These are phyloP conservation scores for Beris chalybata DNA, from an alignment of 2,888 invertebrate genomes.

Conservation along the genomic window DNA sequence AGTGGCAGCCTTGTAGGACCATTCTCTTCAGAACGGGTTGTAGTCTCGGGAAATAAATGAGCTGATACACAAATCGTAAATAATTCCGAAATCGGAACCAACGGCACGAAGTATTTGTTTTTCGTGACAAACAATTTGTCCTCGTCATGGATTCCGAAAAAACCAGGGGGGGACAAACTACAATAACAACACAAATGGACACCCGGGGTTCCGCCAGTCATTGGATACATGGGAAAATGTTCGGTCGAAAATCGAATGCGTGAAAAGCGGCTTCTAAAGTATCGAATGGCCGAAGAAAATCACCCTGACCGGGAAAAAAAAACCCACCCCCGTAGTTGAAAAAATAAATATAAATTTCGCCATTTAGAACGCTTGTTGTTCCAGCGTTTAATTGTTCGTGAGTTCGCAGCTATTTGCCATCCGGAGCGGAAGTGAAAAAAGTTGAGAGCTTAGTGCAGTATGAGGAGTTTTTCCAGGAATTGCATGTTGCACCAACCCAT, in stretches of 20 bases:
- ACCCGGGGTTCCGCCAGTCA: neutral
- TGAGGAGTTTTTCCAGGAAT: neutral
- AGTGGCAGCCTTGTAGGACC: neutral
- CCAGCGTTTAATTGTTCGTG: slow-evolving; percentile 36
- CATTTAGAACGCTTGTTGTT: slow-evolving; percentile 30
- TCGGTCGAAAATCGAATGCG: neutral
- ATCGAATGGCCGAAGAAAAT: slow-evolving; percentile 11
- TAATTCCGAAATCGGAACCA: slow-evolving; percentile 56
- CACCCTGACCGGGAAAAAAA: neutral
- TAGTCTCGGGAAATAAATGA: slow-evolving; percentile 14
- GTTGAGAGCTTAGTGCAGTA: neutral
- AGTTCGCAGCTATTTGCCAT: slow-evolving; percentile 27
- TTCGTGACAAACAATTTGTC: slow-evolving; percentile 58
- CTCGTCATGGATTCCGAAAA: slow-evolving; percentile 36
- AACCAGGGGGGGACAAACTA: slow-evolving; percentile 5
- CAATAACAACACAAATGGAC: slow-evolving; percentile 13
- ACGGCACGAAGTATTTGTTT: slow-evolving; percentile 58
- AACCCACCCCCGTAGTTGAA: neutral
- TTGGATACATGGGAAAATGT: neutral
- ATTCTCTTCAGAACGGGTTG: slow-evolving; percentile 20
- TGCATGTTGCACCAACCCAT: slow-evolving; percentile 16
- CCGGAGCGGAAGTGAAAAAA: slow-evolving; percentile 19
- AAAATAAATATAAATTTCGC: slow-evolving; percentile 37
- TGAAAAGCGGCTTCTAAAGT: slow-evolving; percentile 15
- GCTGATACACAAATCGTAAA: slow-evolving; percentile 51